Evolutionary conservation across 2,888 invertebrate genomes (phyloP).

Genomic region (Sthenelais limicola): DNA sequence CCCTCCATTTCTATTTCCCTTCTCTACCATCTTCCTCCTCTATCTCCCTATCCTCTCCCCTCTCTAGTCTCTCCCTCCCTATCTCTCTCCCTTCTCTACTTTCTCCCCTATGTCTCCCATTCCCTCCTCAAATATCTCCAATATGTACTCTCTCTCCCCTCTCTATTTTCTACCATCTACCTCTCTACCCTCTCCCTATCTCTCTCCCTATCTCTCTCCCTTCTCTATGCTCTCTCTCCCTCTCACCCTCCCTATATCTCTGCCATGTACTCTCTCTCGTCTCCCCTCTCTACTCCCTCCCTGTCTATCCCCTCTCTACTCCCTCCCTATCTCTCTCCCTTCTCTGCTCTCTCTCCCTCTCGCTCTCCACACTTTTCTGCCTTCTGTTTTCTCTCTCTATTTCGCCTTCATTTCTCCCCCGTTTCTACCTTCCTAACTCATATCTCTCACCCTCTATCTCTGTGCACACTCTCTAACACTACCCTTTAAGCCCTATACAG

Average conservation of each 20-base stretch:
- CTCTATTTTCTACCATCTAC: not conserved
- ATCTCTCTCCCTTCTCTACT: not conserved
- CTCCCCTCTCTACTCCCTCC: not conserved
- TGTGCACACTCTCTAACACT: too few relatives aligned
- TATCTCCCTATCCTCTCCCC: not conserved
- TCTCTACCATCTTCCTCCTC: not conserved
- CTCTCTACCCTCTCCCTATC: slow-evolving; percentile 1
- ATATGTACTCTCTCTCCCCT: too few relatives aligned
- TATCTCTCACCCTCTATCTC: not conserved
- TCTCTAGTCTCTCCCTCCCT: too few relatives aligned
- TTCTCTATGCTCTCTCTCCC: not conserved
- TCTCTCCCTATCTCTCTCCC: slow-evolving; percentile 3
- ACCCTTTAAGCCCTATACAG: too few relatives aligned
- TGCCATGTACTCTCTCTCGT: not conserved
- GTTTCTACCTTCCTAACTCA: not conserved
- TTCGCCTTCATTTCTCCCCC: not conserved
- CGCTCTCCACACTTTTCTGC: not conserved
- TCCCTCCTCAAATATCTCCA: too few relatives aligned
- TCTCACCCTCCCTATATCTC: not conserved
- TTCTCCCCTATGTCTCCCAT: too few relatives aligned
- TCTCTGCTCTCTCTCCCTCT: not conserved
- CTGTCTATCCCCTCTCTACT: not conserved
- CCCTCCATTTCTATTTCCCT: not conserved
- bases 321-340: not conserved
- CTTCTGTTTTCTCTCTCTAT: not conserved